phyloP scores from a whole-genome alignment of 1,140 invertebrate species.

The Andricus grossulariae region DNA sequence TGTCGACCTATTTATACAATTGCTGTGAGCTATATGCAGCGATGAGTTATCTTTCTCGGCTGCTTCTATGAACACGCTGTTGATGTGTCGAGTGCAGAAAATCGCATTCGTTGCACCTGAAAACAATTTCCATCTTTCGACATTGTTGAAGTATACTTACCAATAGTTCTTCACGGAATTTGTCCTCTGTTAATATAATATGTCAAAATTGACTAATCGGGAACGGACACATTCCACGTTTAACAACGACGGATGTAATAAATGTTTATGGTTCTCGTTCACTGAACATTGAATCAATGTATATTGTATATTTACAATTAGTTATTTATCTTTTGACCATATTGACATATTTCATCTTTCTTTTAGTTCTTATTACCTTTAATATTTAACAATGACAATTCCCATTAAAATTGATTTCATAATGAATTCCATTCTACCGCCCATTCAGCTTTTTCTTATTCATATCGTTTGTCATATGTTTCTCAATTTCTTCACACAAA shows the following conservation, averaged over 20 bases:
- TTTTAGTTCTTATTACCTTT: not conserved
- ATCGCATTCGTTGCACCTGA: not conserved
- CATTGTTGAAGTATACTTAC: not conserved
- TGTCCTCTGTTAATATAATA: too few relatives aligned
- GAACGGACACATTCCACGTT: too few relatives aligned
- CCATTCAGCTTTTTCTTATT: slow-evolving; percentile 22
- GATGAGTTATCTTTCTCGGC: not conserved
- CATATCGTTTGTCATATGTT: slow-evolving; percentile 10
- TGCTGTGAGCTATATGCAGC: not conserved
- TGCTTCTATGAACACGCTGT: not conserved
- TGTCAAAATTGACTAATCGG: too few relatives aligned
- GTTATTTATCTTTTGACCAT: not conserved
- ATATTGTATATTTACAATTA: too few relatives aligned
- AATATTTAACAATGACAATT: not conserved
- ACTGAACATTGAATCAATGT: too few relatives aligned
- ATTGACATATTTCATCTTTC: not conserved
- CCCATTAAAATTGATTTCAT: not conserved
- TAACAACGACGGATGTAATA: too few relatives aligned
- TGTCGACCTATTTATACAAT: slow-evolving; percentile 28
- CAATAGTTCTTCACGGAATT: too few relatives aligned
- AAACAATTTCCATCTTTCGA: not conserved
- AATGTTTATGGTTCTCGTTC: too few relatives aligned
- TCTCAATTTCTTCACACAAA: slow-evolving; percentile 14
- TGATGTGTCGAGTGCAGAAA: slow-evolving; percentile 24
- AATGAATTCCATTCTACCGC: slow-evolving; percentile 12